phyloP scores from a whole-genome alignment of 2,113 vertebrate species.

The Cryptotis parvus region DNA sequence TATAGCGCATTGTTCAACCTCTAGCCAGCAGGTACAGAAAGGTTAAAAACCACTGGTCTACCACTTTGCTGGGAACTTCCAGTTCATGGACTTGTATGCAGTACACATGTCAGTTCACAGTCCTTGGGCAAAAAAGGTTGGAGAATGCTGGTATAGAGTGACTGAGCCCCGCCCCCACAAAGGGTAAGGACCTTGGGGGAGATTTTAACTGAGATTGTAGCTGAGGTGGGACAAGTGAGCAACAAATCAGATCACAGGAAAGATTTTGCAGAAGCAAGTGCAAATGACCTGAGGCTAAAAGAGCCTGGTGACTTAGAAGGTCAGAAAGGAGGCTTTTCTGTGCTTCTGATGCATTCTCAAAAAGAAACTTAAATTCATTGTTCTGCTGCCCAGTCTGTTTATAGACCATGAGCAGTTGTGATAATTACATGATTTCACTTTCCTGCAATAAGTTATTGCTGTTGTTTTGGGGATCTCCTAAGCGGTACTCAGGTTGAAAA shows the following conservation, averaged over 20 bases:
- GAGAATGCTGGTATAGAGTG: too few relatives aligned
- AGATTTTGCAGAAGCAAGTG: not conserved
- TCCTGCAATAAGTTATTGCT: not conserved
- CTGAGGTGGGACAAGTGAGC: not conserved
- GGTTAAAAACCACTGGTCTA: too few relatives aligned
- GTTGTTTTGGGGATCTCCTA: too few relatives aligned
- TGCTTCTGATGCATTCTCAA: not conserved
- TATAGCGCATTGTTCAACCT: not conserved
- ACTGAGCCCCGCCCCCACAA: too few relatives aligned
- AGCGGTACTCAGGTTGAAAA: too few relatives aligned
- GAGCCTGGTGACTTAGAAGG: not conserved
- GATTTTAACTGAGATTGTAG: not conserved
- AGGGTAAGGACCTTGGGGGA: not conserved
- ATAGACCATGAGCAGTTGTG: not conserved
- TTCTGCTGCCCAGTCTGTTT: not conserved
- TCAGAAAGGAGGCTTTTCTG: not conserved
- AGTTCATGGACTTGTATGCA: too few relatives aligned
- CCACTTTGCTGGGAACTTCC: too few relatives aligned
- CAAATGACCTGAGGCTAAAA: slow-evolving; percentile 1
- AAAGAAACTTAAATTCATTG: not conserved
- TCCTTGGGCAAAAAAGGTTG: too few relatives aligned
- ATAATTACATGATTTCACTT: not conserved
- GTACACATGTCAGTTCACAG: too few relatives aligned
- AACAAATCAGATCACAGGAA: not conserved
- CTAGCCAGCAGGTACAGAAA: too few relatives aligned